Percentiles rank a stretch among this genome's conserved stretches.
These are phyloP conservation scores for Orcinus orca DNA, from an alignment of 2,113 vertebrate genomes.

Conservation along the genomic window DNA sequence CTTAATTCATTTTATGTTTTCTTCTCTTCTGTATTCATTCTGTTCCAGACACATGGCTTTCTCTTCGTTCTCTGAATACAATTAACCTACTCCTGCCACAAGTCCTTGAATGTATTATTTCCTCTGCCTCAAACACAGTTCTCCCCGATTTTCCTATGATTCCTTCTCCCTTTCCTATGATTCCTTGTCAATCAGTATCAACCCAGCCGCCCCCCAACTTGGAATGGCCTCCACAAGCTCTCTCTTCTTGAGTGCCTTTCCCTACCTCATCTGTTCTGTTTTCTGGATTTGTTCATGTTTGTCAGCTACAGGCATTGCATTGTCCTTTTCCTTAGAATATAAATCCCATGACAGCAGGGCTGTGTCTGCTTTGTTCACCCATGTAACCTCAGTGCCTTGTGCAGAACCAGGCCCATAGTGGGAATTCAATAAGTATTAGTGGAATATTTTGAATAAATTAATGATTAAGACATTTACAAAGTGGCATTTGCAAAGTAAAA, in stretches of 20 bases:
- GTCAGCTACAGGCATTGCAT: neutral
- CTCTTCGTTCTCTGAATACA: neutral
- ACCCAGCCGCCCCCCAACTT: accelerated
- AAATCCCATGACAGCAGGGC: neutral
- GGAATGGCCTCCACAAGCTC: neutral
- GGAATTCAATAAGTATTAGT: neutral
- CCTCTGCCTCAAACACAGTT: neutral
- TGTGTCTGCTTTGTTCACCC: neutral
- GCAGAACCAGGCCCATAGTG: neutral
- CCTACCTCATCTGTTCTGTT: neutral
- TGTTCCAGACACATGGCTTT: neutral
- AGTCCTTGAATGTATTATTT: neutral
- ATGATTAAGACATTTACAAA: neutral
- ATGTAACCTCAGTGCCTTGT: neutral
- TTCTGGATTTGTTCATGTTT: neutral
- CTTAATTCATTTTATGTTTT: neutral
- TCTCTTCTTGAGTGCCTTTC: neutral
- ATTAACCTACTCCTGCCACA: neutral
- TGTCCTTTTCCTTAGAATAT: neutral
- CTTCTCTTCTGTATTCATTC: neutral
- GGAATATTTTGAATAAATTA: neutral
- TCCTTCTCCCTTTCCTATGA: neutral
- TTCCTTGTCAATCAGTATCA: neutral
- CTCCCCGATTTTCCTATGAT: neutral
- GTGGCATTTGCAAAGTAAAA: neutral